A percentile compares a stretch with the other conserved stretches of the same genome.
Conservation (phyloP, 1,140 invertebrate species). For the Caenorhabditis remanei region DNA sequence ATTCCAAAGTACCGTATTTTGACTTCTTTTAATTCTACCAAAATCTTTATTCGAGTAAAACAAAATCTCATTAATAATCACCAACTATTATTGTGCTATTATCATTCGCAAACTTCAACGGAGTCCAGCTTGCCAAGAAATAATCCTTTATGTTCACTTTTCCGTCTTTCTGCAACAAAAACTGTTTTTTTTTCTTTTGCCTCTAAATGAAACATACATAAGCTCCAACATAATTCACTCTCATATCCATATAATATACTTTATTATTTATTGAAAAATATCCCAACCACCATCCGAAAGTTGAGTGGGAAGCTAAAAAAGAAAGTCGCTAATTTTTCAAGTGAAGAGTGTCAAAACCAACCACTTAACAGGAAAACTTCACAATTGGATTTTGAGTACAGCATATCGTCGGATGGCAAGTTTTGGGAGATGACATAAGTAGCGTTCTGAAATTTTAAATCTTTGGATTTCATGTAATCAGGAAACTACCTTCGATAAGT, state of each 20-base stretch:
- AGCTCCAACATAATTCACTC: neutral
- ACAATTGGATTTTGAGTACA: neutral
- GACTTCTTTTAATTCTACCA: too few species aligned
- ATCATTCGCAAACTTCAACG: neutral
- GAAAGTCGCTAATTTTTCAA: too few species aligned
- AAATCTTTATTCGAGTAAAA: too few species aligned
- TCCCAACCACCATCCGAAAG: neutral
- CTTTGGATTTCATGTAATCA: too few species aligned
- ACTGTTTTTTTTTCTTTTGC: too few species aligned
- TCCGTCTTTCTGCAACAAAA: neutral
- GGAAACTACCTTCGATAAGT: neutral
- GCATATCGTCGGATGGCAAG: neutral
- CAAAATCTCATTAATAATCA: neutral
- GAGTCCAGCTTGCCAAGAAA: neutral
- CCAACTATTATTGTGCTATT: neutral
- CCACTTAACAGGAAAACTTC: neutral
- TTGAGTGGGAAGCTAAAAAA: neutral
- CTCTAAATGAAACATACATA: too few species aligned
- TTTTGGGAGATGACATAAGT: neutral
- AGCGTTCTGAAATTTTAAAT: neutral
- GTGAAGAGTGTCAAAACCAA: neutral
- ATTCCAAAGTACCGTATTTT: too few species aligned
- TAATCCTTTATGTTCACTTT: neutral
- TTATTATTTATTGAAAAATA: neutral
- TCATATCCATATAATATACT: slow-evolving; percentile 1